Evolutionary conservation across 92 coral and sea anemone species (phyloP), one percentile per base, ranked within the genome.

Genomic region (Siderastrea radians): DNA sequence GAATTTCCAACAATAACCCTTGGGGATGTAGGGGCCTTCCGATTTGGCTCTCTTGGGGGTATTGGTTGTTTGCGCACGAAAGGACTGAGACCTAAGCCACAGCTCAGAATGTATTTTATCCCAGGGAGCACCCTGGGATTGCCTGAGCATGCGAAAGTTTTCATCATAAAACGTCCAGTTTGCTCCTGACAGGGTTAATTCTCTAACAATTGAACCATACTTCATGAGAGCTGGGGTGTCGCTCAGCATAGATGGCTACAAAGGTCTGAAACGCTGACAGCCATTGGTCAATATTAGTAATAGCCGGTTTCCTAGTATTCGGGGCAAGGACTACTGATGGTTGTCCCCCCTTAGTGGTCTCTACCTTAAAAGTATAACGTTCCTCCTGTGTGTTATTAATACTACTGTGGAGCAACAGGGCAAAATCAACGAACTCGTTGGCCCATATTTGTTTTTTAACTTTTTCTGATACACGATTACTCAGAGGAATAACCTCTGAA

Each of bases 71-170:
- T 78, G 50, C 3, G 43, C 74, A 1, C 84, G 62, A 79, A 65
- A 79, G 71, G 74, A 79, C 49, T 49, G 77, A 3, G 77, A 70
- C 73, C 83, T 62, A 4, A 90, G 16, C 86, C 93, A 84, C 15
- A 85, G 81, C 58, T 90, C 83, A 14, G 86, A 50, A 68, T 78
- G 77, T 3, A 84, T 59, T 16, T 50, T 86, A 1, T 89, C 54
- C 84, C 83, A 83, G 7, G 88, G 78, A 8, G 59, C 52, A 15
- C 54, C 83, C 19, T 75, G 65, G 8, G 75, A 58, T 49, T 89
- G 59, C 43, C 84, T 57, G 51, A 82, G 59, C 9, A 44, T 69
- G 4, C 93, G 52, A 60, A 84, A 90, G 38, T 70, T 70, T 43
- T 70, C 75, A 11, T 70, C 75, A 16, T 70, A 70, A 16, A 86